Evolutionary conservation across 1,140 invertebrate species (phyloP).

Genomic region (Drosophila erecta): DNA sequence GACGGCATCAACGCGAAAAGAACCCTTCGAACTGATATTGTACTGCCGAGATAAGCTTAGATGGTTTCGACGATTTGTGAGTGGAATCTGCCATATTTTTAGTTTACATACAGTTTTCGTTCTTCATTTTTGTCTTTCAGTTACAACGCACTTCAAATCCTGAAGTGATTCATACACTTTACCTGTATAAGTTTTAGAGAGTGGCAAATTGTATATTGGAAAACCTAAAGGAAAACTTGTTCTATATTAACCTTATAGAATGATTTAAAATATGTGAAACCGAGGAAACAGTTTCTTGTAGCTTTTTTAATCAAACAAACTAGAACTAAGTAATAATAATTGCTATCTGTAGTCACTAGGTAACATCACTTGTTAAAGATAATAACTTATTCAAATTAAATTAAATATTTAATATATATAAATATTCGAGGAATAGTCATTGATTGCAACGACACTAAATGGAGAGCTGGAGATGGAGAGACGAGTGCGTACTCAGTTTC

Average conservation of each 20-base stretch:
- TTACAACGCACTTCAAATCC: constrained; percentile 3
- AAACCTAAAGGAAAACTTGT: neutral
- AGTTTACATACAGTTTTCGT: neutral
- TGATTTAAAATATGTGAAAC: neutral
- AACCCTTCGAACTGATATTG: constrained; percentile 7
- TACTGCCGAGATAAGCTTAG: constrained; percentile 9
- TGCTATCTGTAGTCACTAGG: too few relatives aligned
- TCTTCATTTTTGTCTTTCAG: neutral
- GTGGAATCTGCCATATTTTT: neutral
- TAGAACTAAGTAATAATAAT: neutral
- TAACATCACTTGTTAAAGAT: too few relatives aligned
- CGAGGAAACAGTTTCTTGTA: too few relatives aligned
- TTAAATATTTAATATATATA: too few relatives aligned
- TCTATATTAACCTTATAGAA: neutral
- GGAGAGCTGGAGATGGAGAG: neutral
- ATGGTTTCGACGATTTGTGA: constrained; percentile 13
- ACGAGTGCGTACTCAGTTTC: neutral
- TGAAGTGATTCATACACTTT: constrained; percentile 6
- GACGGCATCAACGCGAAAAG: neutral
- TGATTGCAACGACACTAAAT: neutral
- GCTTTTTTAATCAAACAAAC: too few relatives aligned
- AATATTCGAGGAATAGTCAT: too few relatives aligned
- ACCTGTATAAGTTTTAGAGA: neutral
- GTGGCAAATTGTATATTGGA: neutral
- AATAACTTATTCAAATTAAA: too few relatives aligned